Conservation (phyloP, 2,113 vertebrate species). For the Cynocephalus volans region DNA sequence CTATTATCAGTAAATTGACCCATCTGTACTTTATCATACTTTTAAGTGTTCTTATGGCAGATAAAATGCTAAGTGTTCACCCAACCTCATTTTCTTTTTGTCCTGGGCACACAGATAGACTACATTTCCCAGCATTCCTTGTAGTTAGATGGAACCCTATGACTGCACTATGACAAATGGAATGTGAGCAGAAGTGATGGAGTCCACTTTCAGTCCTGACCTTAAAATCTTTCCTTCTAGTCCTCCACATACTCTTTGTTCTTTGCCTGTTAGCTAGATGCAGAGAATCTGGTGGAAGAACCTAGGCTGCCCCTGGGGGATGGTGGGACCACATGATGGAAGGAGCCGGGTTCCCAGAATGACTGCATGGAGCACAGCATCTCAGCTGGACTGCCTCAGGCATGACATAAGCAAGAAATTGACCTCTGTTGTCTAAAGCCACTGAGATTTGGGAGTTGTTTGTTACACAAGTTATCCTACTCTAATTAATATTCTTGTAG, state of each 20-base stretch:
- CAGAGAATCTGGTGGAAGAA: not conserved
- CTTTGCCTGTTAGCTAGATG: slow-evolving; percentile 12
- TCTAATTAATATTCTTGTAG: slow-evolving; percentile 70
- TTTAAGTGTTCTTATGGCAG: slow-evolving; percentile 3
- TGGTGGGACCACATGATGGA: not conserved
- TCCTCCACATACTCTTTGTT: not conserved
- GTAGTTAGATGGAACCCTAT: not conserved
- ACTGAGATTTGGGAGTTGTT: slow-evolving; percentile 60
- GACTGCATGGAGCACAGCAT: slow-evolving; percentile 11
- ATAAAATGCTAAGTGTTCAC: slow-evolving; percentile 22
- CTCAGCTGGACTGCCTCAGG: slow-evolving; percentile 40
- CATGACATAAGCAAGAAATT: slow-evolving; percentile 68
- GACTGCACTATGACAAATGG: slow-evolving; percentile 20
- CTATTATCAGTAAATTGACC: slow-evolving; percentile 28
- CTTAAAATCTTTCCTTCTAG: slow-evolving; percentile 53
- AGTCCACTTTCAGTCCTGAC: not conserved
- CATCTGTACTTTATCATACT: not conserved
- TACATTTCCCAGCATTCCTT: slow-evolving; percentile 71
- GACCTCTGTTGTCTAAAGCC: slow-evolving; percentile 60
- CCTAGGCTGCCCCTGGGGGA: not conserved
- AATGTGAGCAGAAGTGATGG: slow-evolving; percentile 44
- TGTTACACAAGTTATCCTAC: slow-evolving; percentile 40
- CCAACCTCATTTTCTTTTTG: slow-evolving; percentile 42
- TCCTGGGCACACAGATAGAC: slow-evolving; percentile 23
- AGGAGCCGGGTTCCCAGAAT: not conserved